phyloP scores from a whole-genome alignment of 2,113 vertebrate species.

The Halcyon malimbica region DNA sequence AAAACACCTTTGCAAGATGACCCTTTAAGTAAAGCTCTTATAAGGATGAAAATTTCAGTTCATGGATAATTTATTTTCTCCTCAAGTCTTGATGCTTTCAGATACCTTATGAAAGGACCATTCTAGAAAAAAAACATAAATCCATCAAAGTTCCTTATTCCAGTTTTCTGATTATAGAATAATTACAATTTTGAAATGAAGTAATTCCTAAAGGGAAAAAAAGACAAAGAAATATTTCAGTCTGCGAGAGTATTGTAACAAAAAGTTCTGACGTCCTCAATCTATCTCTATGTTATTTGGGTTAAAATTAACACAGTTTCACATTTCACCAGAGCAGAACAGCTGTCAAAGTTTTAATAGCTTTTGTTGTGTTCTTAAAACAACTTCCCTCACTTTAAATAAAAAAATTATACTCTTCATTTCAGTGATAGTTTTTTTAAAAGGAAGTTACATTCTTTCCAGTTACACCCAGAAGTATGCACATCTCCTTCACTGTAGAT shows the following conservation, averaged over 20 bases:
- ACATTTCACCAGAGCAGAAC: neutral
- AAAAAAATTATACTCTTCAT: neutral
- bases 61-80: neutral
- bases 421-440: neutral
- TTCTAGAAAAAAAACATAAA: neutral
- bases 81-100: neutral
- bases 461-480: neutral
- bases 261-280: neutral
- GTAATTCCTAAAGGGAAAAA: neutral
- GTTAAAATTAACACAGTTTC: neutral
- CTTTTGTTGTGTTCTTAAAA: neutral
- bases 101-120: neutral
- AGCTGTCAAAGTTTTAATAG: slow-evolving; percentile 25
- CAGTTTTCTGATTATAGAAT: neutral
- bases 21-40: neutral
- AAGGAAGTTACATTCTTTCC: neutral
- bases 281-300: neutral
- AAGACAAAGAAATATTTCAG: neutral
- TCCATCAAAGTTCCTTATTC: neutral
- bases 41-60: neutral
- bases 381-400: neutral
- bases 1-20: neutral
- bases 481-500: neutral
- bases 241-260: neutral
- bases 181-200: neutral